Percentiles rank a stretch among this genome's conserved stretches.
These are phyloP conservation scores for Alosa alosa DNA, from an alignment of 2,113 vertebrate genomes.

Conservation along the genomic window DNA sequence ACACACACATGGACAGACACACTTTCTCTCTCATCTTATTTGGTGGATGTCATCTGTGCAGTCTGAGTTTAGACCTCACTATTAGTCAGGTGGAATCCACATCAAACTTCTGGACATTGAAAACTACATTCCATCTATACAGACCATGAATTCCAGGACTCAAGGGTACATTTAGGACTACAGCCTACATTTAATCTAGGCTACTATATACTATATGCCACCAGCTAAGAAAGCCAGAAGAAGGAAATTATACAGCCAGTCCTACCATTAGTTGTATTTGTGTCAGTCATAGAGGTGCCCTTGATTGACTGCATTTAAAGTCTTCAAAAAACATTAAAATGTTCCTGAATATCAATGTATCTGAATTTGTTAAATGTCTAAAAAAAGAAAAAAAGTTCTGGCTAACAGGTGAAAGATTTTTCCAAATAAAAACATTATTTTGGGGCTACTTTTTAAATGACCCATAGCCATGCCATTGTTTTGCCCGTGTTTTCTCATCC, in stretches of 20 bases:
- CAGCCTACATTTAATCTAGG: neutral
- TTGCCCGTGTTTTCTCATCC: no score
- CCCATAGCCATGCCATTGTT: no score
- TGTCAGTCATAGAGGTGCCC: neutral
- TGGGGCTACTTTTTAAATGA: no score
- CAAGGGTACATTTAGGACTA: neutral
- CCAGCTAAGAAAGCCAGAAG: neutral
- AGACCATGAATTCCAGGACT: neutral
- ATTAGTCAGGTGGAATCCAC: conserved; percentile 18
- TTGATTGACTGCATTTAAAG: neutral
- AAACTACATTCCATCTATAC: neutral
- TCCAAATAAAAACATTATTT: no score
- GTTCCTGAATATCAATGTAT: neutral
- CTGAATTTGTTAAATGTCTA: no score
- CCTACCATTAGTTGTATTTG: neutral
- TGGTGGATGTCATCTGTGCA: neutral
- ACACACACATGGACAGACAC: neutral
- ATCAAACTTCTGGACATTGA: conserved; percentile 5
- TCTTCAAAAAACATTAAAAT: neutral
- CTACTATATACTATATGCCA: neutral
- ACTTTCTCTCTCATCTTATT: neutral
- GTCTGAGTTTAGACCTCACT: neutral
- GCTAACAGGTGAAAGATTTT: no score
- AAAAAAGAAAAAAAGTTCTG: no score
- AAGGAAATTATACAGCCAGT: neutral